Evolutionary conservation across 2,797 vertebrate species (phyloP).

Genomic region (Loris lydekkerianus): DNA sequence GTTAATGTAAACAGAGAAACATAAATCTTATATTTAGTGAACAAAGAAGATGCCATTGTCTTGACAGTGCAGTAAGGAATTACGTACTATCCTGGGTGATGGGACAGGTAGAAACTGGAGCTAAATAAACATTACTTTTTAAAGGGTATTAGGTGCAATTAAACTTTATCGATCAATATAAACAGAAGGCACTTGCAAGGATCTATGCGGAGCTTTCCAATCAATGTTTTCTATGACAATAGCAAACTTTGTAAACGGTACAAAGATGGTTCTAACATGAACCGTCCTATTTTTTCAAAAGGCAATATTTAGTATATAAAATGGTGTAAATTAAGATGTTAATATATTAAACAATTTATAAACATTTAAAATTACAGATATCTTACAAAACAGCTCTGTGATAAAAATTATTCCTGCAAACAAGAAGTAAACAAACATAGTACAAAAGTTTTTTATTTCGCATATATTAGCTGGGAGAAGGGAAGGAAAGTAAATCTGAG

Average conservation of each 20-base stretch:
- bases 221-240: neutral
- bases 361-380: conserved; percentile 76
- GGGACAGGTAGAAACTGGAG: neutral
- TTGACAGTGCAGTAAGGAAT: neutral
- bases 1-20: neutral
- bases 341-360: conserved; percentile 82
- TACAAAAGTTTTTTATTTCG: conserved; percentile 69
- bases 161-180: neutral
- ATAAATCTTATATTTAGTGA: neutral
- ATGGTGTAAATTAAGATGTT: conserved; percentile 70
- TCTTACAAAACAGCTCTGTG: conserved; percentile 79
- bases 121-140: neutral
- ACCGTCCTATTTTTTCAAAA: conserved; percentile 51
- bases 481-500: conserved; percentile 14
- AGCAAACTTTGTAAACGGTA: neutral
- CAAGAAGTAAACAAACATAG: conserved; percentile 74
- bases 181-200: conserved; percentile 57
- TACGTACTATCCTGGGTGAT: neutral
- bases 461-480: conserved; percentile 54
- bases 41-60: neutral
- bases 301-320: conserved; percentile 55
- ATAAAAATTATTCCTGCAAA: conserved; percentile 72
- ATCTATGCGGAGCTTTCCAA: neutral
- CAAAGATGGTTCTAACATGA: neutral
- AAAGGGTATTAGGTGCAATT: neutral